Evolutionary conservation across 2,888 invertebrate species (phyloP).

Genomic region (Lordiphosa andalusiaca): DNA sequence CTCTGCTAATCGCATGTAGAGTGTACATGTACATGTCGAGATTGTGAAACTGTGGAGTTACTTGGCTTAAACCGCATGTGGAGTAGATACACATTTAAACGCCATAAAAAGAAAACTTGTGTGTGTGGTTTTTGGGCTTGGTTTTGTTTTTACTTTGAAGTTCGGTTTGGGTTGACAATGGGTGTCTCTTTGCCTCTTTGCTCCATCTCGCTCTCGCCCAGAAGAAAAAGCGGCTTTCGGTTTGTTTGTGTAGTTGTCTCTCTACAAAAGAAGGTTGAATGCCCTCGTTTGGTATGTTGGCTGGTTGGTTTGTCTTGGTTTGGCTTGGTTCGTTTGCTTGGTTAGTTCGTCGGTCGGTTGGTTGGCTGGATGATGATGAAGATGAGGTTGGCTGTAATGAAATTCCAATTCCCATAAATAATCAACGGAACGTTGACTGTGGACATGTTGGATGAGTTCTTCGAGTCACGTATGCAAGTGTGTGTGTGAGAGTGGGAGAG

Average conservation of each 20-base stretch:
- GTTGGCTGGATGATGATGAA: too few relatives aligned
- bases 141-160: neutral
- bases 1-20: neutral
- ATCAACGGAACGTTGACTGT: too few relatives aligned
- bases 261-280: conserved; percentile 61
- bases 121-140: conserved; percentile 3
- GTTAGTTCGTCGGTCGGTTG: too few relatives aligned
- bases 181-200: conserved; percentile 9
- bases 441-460: too few relatives aligned
- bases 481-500: conserved; percentile 9
- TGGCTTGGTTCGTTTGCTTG: too few relatives aligned
- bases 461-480: conserved; percentile 29
- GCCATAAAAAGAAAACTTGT: conserved; percentile 9
- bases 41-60: conserved; percentile 27
- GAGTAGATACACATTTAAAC: neutral
- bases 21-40: conserved; percentile 1
- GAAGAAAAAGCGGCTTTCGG: conserved; percentile 37
- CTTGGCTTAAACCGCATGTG: conserved; percentile 9
- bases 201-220: conserved; percentile 16
- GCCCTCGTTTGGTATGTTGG: conserved; percentile 54
- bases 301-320: too few relatives aligned
- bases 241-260: conserved; percentile 29
- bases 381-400: neutral
- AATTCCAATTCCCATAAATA: conserved; percentile 3
- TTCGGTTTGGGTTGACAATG: conserved; percentile 34